A percentile compares a stretch with the other conserved stretches of the same genome.
phyloP scores from a whole-genome alignment of 2,888 invertebrate species.

The Papilio elwesi region DNA sequence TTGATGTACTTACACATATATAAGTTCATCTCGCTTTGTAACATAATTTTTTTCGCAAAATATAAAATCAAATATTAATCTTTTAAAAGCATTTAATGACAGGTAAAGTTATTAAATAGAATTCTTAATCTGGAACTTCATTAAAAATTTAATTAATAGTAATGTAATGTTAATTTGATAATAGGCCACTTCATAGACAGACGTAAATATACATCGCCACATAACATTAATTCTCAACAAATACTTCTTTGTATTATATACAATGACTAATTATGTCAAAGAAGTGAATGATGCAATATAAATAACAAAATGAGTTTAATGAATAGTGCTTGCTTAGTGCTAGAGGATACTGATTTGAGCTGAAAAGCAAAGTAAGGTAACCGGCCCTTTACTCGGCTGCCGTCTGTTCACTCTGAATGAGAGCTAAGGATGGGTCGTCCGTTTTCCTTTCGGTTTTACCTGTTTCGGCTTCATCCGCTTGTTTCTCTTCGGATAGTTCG shows the following conservation, averaged over 20 bases:
- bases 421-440: slow-evolving; percentile 70
- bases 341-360: slow-evolving; percentile 77
- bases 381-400: slow-evolving; percentile 67
- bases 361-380: slow-evolving; percentile 65
- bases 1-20: slow-evolving; percentile 51
- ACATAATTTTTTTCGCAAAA: slow-evolving; percentile 44
- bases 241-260: slow-evolving; percentile 74
- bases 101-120: slow-evolving; percentile 73
- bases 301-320: slow-evolving; percentile 73
- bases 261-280: slow-evolving; percentile 77
- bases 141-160: slow-evolving; percentile 67
- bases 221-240: slow-evolving; percentile 71
- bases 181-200: slow-evolving; percentile 76
- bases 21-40: slow-evolving; percentile 52
- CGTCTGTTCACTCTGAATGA: slow-evolving; percentile 75
- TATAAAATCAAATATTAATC: slow-evolving; percentile 70
- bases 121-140: slow-evolving; percentile 73
- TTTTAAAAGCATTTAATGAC: slow-evolving; percentile 68
- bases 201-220: slow-evolving; percentile 65
- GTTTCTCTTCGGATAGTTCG: slow-evolving; percentile 73
- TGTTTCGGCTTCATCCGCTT: slow-evolving; percentile 48
- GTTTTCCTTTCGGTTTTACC: slow-evolving; percentile 62
- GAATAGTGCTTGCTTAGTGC: slow-evolving; percentile 77
- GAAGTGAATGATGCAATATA: slow-evolving; percentile 71
- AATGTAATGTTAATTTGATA: slow-evolving; percentile 61